A percentile compares a stretch with the other conserved stretches of the same genome.
phyloP scores from a whole-genome alignment of 2,113 vertebrate species.

The Vulpes vulpes region DNA sequence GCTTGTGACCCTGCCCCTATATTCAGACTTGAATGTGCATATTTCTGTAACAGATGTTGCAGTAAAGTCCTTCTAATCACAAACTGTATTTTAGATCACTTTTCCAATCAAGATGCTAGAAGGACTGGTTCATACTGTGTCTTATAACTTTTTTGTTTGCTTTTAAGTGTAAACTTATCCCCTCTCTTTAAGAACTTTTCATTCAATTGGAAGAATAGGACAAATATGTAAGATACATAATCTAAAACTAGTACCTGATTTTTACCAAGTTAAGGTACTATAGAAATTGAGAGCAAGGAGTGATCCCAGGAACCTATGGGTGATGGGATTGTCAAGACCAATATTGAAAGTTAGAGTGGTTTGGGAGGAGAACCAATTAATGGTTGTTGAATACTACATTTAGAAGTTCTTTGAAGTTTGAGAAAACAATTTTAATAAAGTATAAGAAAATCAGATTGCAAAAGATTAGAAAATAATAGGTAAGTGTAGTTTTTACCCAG shows the following conservation, averaged over 20 bases:
- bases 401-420: constrained; percentile 59
- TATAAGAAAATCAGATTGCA: not conserved
- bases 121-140: not conserved
- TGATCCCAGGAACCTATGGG: not conserved
- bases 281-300: not conserved
- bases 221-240: not conserved
- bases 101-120: not conserved
- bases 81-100: constrained; percentile 2
- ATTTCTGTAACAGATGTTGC: constrained; percentile 34
- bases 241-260: constrained; percentile 38
- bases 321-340: not conserved
- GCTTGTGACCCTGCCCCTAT: constrained; percentile 18
- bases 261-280: not conserved
- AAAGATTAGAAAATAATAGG: constrained; percentile 8
- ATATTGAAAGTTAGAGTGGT: not conserved
- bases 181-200: constrained; percentile 7
- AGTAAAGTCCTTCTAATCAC: constrained; percentile 19
- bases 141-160: not conserved
- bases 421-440: constrained; percentile 39
- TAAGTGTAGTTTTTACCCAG: not conserved
- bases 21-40: constrained; percentile 43
- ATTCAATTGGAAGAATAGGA: not conserved
- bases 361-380: not conserved
- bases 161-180: not conserved
- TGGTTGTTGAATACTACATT: not conserved